These are phyloP conservation scores for Nixonia krombeini DNA, from an alignment of 1,140 invertebrate species.

Conservation along the genomic window DNA sequence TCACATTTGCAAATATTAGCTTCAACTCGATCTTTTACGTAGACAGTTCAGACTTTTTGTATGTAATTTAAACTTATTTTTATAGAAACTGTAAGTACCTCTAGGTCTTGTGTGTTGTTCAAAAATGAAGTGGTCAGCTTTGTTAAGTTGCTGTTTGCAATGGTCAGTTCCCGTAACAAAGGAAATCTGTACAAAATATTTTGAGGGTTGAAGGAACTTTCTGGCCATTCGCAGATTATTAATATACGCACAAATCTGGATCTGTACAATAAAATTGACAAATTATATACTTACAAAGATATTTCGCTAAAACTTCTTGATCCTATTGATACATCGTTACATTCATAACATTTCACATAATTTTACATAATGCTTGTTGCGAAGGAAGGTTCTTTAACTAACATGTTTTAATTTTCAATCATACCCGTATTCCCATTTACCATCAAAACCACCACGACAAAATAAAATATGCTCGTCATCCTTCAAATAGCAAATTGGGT, in stretches of 20 bases:
- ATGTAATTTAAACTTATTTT: too few species aligned
- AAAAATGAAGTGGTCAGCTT: constrained; percentile 28
- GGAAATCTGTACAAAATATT: constrained; percentile 34
- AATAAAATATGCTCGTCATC: constrained; percentile 36
- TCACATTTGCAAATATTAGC: too few species aligned
- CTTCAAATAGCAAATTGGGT: constrained; percentile 33
- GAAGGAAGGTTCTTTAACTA: too few species aligned
- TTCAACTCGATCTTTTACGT: too few species aligned
- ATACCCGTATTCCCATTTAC: constrained; percentile 44
- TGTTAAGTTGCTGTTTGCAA: constrained; percentile 47
- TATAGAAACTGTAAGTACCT: constrained; percentile 32
- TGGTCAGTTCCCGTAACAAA: constrained; percentile 30
- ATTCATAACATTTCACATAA: too few species aligned
- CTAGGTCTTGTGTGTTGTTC: constrained; percentile 15
- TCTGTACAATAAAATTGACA: constrained; percentile 34
- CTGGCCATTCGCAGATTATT: constrained; percentile 48
- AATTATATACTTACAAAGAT: too few species aligned
- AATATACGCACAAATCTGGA: constrained; percentile 21
- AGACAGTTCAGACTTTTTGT: too few species aligned
- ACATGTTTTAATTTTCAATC: too few species aligned
- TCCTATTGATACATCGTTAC: too few species aligned
- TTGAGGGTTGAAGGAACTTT: constrained; percentile 35
- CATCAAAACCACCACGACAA: constrained; percentile 44
- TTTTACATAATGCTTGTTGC: too few species aligned
- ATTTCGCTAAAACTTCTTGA: too few species aligned